Percentiles rank a stretch among this genome's conserved stretches.
phyloP scores from a whole-genome alignment of 1,140 invertebrate genomes.

The Drosophila ohnishii region DNA sequence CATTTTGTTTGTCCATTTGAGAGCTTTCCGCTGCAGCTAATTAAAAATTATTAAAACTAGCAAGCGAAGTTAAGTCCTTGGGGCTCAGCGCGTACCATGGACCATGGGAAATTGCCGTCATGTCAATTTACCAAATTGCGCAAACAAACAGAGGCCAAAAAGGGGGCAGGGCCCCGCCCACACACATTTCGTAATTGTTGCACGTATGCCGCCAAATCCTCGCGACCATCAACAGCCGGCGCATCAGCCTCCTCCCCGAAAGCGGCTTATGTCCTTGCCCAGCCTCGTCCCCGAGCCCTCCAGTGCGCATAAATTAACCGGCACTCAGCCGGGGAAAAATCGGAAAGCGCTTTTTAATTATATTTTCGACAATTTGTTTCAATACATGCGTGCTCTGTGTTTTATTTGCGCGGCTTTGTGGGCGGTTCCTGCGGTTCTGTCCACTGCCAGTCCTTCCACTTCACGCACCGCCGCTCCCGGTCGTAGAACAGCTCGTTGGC shows the following conservation, averaged over 20 bases:
- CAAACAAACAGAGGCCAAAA: conserved; percentile 45
- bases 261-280: conserved; percentile 50
- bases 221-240: conserved; percentile 28
- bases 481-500: conserved; percentile 55
- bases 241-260: conserved; percentile 6
- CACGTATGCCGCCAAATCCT: conserved; percentile 53
- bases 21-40: conserved; percentile 45
- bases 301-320: conserved; percentile 47
- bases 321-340: conserved; percentile 35
- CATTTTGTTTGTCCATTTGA: conserved; percentile 36
- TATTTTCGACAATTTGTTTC: conserved; percentile 63
- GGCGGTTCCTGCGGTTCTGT: conserved; percentile 59
- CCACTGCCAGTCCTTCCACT: conserved; percentile 61
- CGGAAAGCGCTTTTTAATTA: conserved; percentile 57
- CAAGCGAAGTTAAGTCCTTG: conserved; percentile 41
- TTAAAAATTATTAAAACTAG: conserved; percentile 55
- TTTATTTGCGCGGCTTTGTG: conserved; percentile 55
- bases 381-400: conserved; percentile 30
- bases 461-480: conserved; percentile 43
- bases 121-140: conserved; percentile 56
- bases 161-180: neutral
- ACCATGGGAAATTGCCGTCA: conserved; percentile 47
- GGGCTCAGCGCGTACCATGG: conserved; percentile 18
- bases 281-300: too few species aligned
- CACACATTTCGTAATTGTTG: conserved; percentile 52